Percentiles rank a stretch among this genome's conserved stretches.
These are phyloP conservation scores for Dallia pectoralis DNA, from an alignment of 2,797 vertebrate genomes.

Conservation along the genomic window DNA sequence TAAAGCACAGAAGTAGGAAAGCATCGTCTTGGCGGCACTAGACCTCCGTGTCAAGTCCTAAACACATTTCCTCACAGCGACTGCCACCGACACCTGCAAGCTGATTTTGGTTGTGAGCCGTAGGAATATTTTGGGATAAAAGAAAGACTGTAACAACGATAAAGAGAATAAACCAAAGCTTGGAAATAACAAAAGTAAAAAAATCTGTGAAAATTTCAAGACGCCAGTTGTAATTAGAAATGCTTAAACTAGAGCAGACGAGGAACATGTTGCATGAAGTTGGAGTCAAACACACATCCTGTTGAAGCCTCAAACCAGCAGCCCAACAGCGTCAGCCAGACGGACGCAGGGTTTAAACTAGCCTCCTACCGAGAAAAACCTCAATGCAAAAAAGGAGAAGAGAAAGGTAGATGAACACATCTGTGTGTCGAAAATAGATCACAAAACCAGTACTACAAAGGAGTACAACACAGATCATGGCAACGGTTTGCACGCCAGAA, in stretches of 20 bases:
- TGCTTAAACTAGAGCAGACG: background rate
- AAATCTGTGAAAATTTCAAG: too few relatives aligned
- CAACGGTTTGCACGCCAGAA: background rate
- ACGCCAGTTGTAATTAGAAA: background rate
- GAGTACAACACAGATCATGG: slow-evolving; percentile 37
- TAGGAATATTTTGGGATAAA: too few relatives aligned
- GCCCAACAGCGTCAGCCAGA: background rate
- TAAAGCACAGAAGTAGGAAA: background rate
- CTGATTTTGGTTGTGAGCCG: too few relatives aligned
- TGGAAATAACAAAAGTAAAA: too few relatives aligned
- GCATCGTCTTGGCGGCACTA: too few relatives aligned
- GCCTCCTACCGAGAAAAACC: slow-evolving; percentile 6
- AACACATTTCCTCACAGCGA: too few relatives aligned
- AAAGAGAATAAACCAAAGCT: too few relatives aligned
- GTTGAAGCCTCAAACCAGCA: background rate
- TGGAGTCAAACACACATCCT: background rate
- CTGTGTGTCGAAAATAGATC: slow-evolving; percentile 3
- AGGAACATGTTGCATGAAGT: background rate
- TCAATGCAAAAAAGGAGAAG: slow-evolving; percentile 13
- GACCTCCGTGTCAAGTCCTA: too few relatives aligned
- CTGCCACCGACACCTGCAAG: too few relatives aligned
- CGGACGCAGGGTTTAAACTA: background rate
- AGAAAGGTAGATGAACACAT: slow-evolving; percentile 14
- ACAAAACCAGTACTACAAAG: slow-evolving; percentile 42
- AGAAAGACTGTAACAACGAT: too few relatives aligned